Base-by-base conservation (phyloP, 2,113 vertebrate species). In the Neolamprologus fasciatus region DNA sequence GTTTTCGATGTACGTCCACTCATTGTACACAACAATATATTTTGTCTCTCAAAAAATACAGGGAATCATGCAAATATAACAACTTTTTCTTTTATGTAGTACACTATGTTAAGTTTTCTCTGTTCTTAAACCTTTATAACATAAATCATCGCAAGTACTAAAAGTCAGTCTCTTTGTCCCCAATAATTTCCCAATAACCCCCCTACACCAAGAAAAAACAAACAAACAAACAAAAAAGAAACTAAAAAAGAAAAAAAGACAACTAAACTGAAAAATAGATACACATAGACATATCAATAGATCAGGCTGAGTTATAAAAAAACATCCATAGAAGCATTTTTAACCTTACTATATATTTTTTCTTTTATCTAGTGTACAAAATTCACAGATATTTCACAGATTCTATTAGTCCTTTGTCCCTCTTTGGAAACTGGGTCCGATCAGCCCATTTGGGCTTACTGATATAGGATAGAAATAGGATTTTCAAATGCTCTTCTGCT, bases 51-150 rank as follows among this genome's bases (percentile, higher is more conserved):
- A 83, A 95, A 95, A 97, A 96, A 96, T 96, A 97, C 96, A 96
- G 93, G 92, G 95, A 96, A 89, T 96, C 97, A 97, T 97, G 96
- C 97, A 97, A 97, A 97, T 96, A 96, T 95, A 96, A 96, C 94
- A 95, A 89, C 93, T 95, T 94, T 89, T 94, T 84, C 85, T 92
- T 95, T 93, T 92, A 92, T 93, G 93, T 94, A 94, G 84, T 94
- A 95, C 92, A 94, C 91, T 92, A 94, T 92, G 87, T 92, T 93
- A 93, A 94, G 84, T 93, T 91, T 96, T 91, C 91, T 94, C 90
- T 91, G 84, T 61, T 94, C 91, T 94, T 93, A 94, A 94, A 92
- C 92, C 92, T 93, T 94, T 93, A 89, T 89, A 92, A 96, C 94
- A 93, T 90, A 91, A 82, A 94, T 93, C 91, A 92, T 92, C 66